Evolutionary conservation across 2,888 invertebrate species (phyloP).

Genomic region (Toxonevra muliebris): DNA sequence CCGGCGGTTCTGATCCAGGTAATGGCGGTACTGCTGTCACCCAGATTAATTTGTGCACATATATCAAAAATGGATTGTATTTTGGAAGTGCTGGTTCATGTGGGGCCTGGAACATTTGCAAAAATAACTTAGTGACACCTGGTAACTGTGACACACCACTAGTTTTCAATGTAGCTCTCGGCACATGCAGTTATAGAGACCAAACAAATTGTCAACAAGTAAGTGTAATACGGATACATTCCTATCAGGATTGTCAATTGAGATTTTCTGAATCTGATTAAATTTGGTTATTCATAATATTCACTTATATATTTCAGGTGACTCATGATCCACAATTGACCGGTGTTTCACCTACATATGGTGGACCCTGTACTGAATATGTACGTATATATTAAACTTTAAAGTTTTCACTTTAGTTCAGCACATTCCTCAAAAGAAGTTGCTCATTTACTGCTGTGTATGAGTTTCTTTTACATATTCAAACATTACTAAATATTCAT

Average conservation of each 20-base stretch:
- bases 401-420: too few species aligned
- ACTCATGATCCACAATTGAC: constrained; percentile 39
- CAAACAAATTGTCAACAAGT: constrained; percentile 45
- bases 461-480: too few species aligned
- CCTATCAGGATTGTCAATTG: neutral
- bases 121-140: constrained; percentile 29
- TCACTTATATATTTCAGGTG: constrained; percentile 19
- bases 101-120: constrained; percentile 45
- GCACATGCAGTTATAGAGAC: constrained; percentile 42
- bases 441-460: too few species aligned
- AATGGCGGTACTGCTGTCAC: neutral
- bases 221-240: neutral
- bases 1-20: neutral
- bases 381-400: too few species aligned
- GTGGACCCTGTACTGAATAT: neutral
- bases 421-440: too few species aligned
- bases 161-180: constrained; percentile 31
- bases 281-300: too few species aligned
- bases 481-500: too few species aligned
- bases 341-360: neutral
- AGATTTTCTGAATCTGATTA: neutral
- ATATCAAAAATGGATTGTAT: constrained; percentile 39
- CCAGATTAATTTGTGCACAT: constrained; percentile 42
- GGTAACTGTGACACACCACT: constrained; percentile 39
- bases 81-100: constrained; percentile 47